Conservation (phyloP, 2,113 vertebrate genomes). For the Spheniscus mendiculus region DNA sequence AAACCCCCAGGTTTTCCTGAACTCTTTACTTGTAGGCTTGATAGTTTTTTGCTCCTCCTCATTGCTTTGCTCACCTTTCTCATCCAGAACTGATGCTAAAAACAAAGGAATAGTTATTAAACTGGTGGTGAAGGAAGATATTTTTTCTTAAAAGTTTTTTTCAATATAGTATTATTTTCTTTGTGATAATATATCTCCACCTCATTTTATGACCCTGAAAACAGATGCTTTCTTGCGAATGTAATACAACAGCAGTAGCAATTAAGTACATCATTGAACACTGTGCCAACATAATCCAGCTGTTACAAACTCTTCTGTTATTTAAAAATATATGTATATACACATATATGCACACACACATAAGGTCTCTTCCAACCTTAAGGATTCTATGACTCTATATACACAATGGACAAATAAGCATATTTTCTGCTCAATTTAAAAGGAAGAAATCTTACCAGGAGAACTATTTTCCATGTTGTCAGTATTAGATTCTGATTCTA, state of each 20-base stretch:
- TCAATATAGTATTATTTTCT: background rate
- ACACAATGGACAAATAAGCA: background rate
- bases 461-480: conserved; percentile 80
- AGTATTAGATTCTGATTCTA: conserved; percentile 79
- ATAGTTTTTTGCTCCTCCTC: conserved; percentile 73
- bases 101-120: background rate
- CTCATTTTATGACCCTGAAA: background rate
- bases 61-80: conserved; percentile 73
- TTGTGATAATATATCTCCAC: background rate
- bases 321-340: background rate
- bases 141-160: background rate
- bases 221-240: background rate
- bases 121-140: background rate
- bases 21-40: conserved; percentile 83
- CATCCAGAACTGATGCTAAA: conserved; percentile 69
- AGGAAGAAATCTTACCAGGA: conserved; percentile 78
- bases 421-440: background rate
- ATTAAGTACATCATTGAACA: background rate
- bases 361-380: no score
- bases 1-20: conserved; percentile 94
- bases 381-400: no score
- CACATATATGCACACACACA: background rate
- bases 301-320: background rate
- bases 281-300: background rate
- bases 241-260: background rate